phyloP scores from a whole-genome alignment of 1,140 invertebrate genomes.

The Cotesia vestalis region DNA sequence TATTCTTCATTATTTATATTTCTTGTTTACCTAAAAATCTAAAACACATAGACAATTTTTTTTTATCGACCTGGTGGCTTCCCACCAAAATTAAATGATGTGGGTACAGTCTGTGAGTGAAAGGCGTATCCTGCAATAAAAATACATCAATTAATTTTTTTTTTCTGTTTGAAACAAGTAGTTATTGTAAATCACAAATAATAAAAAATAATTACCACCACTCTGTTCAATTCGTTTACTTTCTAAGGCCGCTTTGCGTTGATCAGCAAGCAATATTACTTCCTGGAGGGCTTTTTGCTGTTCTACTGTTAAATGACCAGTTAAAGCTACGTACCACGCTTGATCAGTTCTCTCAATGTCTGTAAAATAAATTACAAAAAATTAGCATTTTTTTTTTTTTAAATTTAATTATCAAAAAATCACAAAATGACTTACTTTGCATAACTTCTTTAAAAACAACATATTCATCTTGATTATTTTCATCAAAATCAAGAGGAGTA shows the following conservation, averaged over 20 bases:
- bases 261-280: conserved; percentile 89
- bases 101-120: conserved; percentile 82
- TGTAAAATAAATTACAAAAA: conserved; percentile 45
- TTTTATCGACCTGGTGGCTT: conserved; percentile 67
- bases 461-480: conserved; percentile 89
- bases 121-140: conserved; percentile 80
- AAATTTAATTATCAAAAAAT: not conserved
- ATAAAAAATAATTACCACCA: conserved; percentile 72
- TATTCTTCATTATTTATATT: conserved; percentile 30
- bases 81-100: conserved; percentile 86
- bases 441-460: conserved; percentile 91
- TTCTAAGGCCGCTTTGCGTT: conserved; percentile 90
- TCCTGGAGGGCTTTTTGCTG: conserved; percentile 89
- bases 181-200: not conserved
- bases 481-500: conserved; percentile 89
- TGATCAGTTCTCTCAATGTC: conserved; percentile 81
- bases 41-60: conserved; percentile 46
- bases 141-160: conserved; percentile 28
- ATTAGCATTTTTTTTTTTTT: not conserved
- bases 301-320: conserved; percentile 78
- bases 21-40: conserved; percentile 51
- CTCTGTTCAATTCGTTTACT: conserved; percentile 94
- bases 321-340: conserved; percentile 84
- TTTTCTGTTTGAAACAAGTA: conserved; percentile 24
- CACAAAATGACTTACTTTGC: conserved; percentile 69